Evolutionary conservation across 2,797 vertebrate genomes (phyloP).

Genomic region (Enteromius unitaeniatus): DNA sequence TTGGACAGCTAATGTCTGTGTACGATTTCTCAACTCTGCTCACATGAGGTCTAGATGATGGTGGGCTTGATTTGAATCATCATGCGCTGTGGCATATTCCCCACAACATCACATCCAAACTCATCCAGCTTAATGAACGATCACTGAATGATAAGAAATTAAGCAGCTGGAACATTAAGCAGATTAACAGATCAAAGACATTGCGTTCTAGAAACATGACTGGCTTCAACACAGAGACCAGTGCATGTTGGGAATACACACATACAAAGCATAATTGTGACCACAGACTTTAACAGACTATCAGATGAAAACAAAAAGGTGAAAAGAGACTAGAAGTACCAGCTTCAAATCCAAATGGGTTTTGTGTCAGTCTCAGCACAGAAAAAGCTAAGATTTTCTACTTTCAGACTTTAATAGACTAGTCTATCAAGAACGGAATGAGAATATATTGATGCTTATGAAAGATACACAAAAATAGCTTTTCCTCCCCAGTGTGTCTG

Average conservation of each 20-base stretch:
- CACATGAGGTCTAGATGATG: conserved; percentile 20
- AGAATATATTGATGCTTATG: conserved; percentile 43
- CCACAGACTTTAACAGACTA: neutral
- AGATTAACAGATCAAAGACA: conserved; percentile 55
- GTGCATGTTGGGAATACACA: conserved; percentile 8
- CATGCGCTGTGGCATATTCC: conserved; percentile 6
- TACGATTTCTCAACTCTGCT: neutral
- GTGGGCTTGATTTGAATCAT: conserved; percentile 33
- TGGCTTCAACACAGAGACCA: conserved; percentile 12
- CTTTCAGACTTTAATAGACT: conserved; percentile 1
- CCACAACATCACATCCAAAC: conserved; percentile 42
- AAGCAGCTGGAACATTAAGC: conserved; percentile 54
- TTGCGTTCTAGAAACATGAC: conserved; percentile 14
- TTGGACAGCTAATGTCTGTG: conserved; percentile 22
- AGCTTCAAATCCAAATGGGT: neutral
- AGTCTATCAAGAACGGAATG: conserved; percentile 4
- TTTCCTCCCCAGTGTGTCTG: conserved; percentile 11
- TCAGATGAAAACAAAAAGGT: neutral
- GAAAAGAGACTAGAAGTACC: neutral
- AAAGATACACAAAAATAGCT: conserved; percentile 49
- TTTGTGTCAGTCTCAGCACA: neutral
- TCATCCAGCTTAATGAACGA: conserved; percentile 47
- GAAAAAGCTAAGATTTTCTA: neutral
- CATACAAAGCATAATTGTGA: neutral
- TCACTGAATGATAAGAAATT: conserved; percentile 43